phyloP scores from a whole-genome alignment of 2,888 invertebrate species.

The Sepioteuthis lessoniana region DNA sequence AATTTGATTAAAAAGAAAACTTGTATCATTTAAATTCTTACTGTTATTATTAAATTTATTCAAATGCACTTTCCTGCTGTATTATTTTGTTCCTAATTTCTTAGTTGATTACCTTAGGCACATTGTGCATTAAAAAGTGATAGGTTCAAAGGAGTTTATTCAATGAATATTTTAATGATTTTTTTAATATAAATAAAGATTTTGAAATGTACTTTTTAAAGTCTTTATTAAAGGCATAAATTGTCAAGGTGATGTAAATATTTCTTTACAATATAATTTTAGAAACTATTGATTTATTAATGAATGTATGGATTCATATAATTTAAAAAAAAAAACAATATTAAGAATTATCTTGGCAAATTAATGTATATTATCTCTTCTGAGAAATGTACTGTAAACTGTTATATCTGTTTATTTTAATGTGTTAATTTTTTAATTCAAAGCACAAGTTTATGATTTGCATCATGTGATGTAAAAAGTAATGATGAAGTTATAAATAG shows the following conservation, averaged over 20 bases:
- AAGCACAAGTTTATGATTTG: neutral
- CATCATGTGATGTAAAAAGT: neutral
- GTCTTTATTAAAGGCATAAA: neutral
- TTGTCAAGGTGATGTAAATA: too few relatives aligned
- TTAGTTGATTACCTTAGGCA: neutral
- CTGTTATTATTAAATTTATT: neutral
- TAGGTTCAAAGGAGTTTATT: neutral
- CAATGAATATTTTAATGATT: neutral
- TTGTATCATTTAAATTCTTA: neutral
- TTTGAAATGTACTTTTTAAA: neutral
- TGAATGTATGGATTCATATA: neutral
- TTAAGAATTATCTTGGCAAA: neutral
- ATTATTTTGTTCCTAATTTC: neutral
- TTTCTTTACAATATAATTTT: neutral
- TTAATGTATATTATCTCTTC: neutral
- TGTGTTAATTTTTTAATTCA: neutral
- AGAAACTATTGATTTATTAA: neutral
- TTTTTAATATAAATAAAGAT: neutral
- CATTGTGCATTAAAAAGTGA: neutral
- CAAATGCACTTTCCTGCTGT: neutral
- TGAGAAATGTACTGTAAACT: neutral
- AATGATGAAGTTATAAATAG: neutral
- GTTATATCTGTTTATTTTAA: too few relatives aligned
- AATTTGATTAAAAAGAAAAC: neutral
- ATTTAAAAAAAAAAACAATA: neutral